phyloP scores from a whole-genome alignment of 1,140 invertebrate genomes.

The Chrysoperla carnea region DNA sequence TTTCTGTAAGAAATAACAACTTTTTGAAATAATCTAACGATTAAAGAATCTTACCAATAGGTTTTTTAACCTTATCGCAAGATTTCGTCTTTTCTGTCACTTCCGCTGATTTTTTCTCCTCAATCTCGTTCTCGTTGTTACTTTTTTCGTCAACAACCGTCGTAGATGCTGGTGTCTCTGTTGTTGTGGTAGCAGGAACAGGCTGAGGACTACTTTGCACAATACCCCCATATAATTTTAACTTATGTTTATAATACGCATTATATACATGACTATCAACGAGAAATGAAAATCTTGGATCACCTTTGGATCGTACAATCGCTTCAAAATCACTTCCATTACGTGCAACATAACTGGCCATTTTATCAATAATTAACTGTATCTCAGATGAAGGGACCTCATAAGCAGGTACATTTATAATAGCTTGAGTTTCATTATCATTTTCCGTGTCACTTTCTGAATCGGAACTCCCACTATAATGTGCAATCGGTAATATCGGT shows the following conservation, averaged over 20 bases:
- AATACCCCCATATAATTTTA: constrained; percentile 13
- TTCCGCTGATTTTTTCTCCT: constrained; percentile 16
- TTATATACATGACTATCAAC: constrained; percentile 53
- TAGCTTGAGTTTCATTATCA: constrained; percentile 5
- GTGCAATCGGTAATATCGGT: constrained; percentile 30
- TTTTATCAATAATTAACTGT: constrained; percentile 83
- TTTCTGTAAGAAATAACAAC: too few species aligned
- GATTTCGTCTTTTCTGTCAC: constrained; percentile 1
- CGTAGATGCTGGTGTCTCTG: constrained; percentile 14
- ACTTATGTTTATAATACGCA: constrained; percentile 52
- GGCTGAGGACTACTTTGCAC: neutral
- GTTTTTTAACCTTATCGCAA: constrained; percentile 13
- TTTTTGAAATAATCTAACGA: constrained; percentile 3
- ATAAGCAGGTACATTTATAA: constrained; percentile 20
- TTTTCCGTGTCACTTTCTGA: constrained; percentile 19
- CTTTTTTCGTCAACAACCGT: constrained; percentile 24
- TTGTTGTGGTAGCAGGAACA: constrained; percentile 6
- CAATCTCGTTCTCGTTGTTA: constrained; percentile 28
- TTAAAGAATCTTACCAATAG: constrained; percentile 12
- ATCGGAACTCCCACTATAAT: constrained; percentile 35
- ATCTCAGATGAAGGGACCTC: constrained; percentile 57
- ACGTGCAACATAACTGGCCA: constrained; percentile 86
- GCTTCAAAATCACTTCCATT: constrained; percentile 87
- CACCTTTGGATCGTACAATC: constrained; percentile 71
- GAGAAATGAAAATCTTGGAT: constrained; percentile 68